Evolutionary conservation across 1,140 invertebrate genomes (phyloP).

Genomic region (Cotesia typhae): DNA sequence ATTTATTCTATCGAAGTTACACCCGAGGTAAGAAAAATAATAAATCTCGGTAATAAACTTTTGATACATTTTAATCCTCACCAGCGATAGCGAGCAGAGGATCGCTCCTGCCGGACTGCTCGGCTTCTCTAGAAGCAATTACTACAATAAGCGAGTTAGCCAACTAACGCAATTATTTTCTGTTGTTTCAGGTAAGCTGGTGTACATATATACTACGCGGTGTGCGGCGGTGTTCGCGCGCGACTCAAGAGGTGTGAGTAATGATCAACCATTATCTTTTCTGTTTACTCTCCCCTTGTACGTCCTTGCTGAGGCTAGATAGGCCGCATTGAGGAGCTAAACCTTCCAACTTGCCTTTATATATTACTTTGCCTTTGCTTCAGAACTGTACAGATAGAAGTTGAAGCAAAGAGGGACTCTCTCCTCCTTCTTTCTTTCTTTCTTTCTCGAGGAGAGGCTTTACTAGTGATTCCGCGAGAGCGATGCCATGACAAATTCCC

Average conservation of each 20-base stretch:
- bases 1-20: constrained; percentile 10
- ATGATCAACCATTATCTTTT: constrained; percentile 58
- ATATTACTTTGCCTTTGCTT: not conserved
- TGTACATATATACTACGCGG: constrained; percentile 13
- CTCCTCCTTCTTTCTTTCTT: too few species aligned
- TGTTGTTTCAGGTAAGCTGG: constrained; percentile 59
- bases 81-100: not conserved
- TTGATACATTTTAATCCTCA: constrained; percentile 33
- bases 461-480: too few species aligned
- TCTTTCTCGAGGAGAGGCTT: too few species aligned
- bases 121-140: constrained; percentile 27
- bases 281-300: constrained; percentile 52
- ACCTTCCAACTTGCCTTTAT: not conserved
- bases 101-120: not conserved
- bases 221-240: constrained; percentile 22
- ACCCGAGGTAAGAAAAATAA: constrained; percentile 10
- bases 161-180: constrained; percentile 58
- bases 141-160: constrained; percentile 33
- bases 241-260: constrained; percentile 51
- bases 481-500: not conserved
- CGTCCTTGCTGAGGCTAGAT: constrained; percentile 42
- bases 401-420: too few species aligned
- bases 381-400: too few species aligned
- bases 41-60: constrained; percentile 9
- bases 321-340: constrained; percentile 32